These are phyloP conservation scores for Cyphomyrmex costatus DNA, from an alignment of 1,140 invertebrate genomes.

Conservation along the genomic window DNA sequence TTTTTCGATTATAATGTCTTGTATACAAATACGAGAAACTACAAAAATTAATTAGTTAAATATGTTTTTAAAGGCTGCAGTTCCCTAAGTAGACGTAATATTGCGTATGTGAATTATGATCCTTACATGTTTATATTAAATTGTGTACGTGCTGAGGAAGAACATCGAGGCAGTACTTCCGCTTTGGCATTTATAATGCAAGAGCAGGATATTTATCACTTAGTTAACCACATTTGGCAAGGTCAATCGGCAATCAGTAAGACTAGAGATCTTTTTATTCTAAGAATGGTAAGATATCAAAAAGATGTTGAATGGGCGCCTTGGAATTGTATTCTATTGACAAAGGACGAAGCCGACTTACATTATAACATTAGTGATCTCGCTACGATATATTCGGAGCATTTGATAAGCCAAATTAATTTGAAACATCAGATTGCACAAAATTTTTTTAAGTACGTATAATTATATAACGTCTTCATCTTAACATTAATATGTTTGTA, in stretches of 20 bases:
- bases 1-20: background rate
- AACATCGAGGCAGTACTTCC: slow-evolving; percentile 86
- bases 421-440: slow-evolving; percentile 78
- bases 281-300: slow-evolving; percentile 89
- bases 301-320: slow-evolving; percentile 89
- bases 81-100: slow-evolving; percentile 77
- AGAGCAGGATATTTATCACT: slow-evolving; percentile 89
- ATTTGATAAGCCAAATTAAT: slow-evolving; percentile 74
- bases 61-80: slow-evolving; percentile 76
- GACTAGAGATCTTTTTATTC: slow-evolving; percentile 87
- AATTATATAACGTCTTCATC: slow-evolving; percentile 33
- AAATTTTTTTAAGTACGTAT: slow-evolving; percentile 76
- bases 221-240: slow-evolving; percentile 90
- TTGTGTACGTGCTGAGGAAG: slow-evolving; percentile 88
- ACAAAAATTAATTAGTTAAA: background rate
- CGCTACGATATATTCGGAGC: slow-evolving; percentile 75
- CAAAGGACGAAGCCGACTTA: slow-evolving; percentile 88
- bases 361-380: slow-evolving; percentile 83
- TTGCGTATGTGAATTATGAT: slow-evolving; percentile 80
- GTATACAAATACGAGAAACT: background rate
- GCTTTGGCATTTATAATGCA: slow-evolving; percentile 89
- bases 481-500: background rate
- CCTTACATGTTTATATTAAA: slow-evolving; percentile 89
- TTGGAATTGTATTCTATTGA: slow-evolving; percentile 91
- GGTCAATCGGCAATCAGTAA: slow-evolving; percentile 90